A percentile compares a stretch with the other conserved stretches of the same genome.
phyloP scores from a whole-genome alignment of 2,888 invertebrate species.

The Ochropleura leucogaster region DNA sequence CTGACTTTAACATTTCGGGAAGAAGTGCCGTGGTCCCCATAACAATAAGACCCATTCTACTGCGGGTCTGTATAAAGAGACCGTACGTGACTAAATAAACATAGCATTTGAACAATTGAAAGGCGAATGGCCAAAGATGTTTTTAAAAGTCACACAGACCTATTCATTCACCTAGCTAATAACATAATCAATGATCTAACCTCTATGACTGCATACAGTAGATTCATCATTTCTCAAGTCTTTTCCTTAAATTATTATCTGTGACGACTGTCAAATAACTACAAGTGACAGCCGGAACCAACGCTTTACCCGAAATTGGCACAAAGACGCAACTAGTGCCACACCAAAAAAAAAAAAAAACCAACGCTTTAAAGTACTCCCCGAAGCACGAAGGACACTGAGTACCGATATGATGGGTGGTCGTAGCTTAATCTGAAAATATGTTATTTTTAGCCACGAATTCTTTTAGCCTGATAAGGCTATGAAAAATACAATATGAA shows the following conservation, averaged over 20 bases:
- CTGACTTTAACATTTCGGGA: neutral
- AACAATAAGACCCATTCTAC: conserved; percentile 35
- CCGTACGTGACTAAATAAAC: conserved; percentile 13
- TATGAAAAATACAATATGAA: neutral
- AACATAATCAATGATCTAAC: conserved; percentile 35
- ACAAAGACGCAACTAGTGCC: too few relatives aligned
- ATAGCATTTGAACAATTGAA: conserved; percentile 39
- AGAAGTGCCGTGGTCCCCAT: conserved; percentile 6
- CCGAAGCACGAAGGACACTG: too few relatives aligned
- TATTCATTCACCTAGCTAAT: neutral
- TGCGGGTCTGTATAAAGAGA: conserved; percentile 6
- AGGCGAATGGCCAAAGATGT: conserved; percentile 12
- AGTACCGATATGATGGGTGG: too few relatives aligned
- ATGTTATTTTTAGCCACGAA: too few relatives aligned
- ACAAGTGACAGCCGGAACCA: too few relatives aligned
- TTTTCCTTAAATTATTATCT: too few relatives aligned
- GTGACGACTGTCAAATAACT: too few relatives aligned
- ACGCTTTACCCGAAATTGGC: too few relatives aligned
- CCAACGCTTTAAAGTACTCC: too few relatives aligned
- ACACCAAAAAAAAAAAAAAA: too few relatives aligned
- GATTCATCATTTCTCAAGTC: too few relatives aligned
- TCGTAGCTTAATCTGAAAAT: too few relatives aligned
- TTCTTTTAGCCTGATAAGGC: neutral
- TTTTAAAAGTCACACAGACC: conserved; percentile 2
- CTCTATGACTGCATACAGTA: neutral